phyloP scores from a whole-genome alignment of 2,888 invertebrate species.

The Poecilobothrus nobilitatus region DNA sequence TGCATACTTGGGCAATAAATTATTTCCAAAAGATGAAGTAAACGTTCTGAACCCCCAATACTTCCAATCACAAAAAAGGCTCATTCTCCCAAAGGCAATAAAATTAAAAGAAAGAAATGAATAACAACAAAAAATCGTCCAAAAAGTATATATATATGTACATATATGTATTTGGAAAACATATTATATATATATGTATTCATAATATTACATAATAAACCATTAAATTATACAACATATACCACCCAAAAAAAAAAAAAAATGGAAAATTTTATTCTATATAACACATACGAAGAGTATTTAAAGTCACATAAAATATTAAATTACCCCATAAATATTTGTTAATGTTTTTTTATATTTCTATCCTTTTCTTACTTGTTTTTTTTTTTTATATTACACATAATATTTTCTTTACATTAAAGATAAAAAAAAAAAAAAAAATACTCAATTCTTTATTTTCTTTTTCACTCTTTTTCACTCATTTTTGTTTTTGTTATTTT shows the following conservation, averaged over 20 bases:
- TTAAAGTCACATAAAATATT: constrained; percentile 6
- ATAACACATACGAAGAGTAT: not conserved
- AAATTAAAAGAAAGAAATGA: not conserved
- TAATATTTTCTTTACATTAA: too few species aligned
- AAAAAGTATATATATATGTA: not conserved
- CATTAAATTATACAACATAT: not conserved
- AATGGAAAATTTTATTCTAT: too few species aligned
- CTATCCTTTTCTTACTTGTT: not conserved
- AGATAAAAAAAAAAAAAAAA: too few species aligned
- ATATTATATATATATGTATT: not conserved
- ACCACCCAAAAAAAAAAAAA: too few species aligned
- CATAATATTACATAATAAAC: not conserved
- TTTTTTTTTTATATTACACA: too few species aligned
- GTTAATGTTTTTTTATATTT: not conserved
- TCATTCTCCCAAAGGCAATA: not conserved
- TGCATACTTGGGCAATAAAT: not conserved
- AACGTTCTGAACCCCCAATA: too few species aligned
- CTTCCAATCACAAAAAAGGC: not conserved
- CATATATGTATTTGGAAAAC: not conserved
- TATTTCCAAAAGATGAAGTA: constrained; percentile 2
- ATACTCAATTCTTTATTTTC: too few species aligned
- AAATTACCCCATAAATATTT: not conserved
- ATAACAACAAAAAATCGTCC: not conserved
- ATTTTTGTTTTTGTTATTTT: not conserved
- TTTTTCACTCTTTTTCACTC: too few species aligned